Percentiles rank a stretch among this genome's conserved stretches.
Evolutionary conservation across 1,140 invertebrate species (phyloP).

Genomic region (Zaprionus davidi): DNA sequence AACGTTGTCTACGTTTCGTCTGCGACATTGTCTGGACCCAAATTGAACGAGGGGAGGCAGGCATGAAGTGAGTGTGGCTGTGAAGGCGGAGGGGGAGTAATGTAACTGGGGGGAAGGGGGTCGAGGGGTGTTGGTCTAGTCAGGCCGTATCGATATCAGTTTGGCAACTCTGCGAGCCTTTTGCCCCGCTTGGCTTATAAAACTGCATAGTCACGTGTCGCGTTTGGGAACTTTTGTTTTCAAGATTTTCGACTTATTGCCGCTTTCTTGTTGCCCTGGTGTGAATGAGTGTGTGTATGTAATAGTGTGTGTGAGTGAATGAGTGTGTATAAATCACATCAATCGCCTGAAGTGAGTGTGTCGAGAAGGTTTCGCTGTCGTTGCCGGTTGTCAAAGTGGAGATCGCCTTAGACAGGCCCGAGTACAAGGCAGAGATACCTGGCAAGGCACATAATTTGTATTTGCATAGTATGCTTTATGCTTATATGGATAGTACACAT

Average conservation of each 20-base stretch:
- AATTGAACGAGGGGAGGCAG: not conserved
- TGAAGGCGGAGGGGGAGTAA: not conserved
- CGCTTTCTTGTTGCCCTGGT: conserved; percentile 8
- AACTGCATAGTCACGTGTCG: conserved; percentile 62
- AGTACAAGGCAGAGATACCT: not conserved
- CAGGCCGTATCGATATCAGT: conserved; percentile 34
- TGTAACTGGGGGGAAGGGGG: not conserved
- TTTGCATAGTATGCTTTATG: not conserved
- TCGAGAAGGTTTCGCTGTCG: not conserved
- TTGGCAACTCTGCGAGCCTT: not conserved
- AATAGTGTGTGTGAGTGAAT: not conserved
- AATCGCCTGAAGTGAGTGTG: conserved; percentile 4
- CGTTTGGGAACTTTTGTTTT: conserved; percentile 47
- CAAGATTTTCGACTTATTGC: conserved; percentile 27
- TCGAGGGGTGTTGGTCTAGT: not conserved
- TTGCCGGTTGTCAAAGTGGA: not conserved
- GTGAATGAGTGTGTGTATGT: conserved; percentile 11
- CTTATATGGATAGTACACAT: too few relatives aligned
- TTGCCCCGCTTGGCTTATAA: conserved; percentile 27
- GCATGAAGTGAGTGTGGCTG: not conserved
- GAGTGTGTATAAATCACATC: not conserved
- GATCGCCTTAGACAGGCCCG: not conserved
- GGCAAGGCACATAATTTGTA: not conserved
- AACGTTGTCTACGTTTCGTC: conserved; percentile 57
- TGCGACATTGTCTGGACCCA: conserved; percentile 51